Conservation (phyloP, 1,140 invertebrate species). For the Anagrus nilaparvatae region DNA sequence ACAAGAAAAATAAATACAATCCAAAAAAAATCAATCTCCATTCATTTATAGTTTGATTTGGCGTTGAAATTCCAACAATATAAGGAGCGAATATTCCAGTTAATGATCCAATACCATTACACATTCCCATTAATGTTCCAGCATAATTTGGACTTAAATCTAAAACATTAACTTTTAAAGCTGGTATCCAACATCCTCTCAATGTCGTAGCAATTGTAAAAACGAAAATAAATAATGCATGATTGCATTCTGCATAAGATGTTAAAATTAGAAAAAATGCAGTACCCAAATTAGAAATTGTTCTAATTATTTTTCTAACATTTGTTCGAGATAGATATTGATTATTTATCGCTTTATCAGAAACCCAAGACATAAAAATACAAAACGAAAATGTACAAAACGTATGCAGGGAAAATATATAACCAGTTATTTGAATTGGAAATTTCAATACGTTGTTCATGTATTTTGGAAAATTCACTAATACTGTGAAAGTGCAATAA, state of each 20-base stretch:
- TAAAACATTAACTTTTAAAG: slow-evolving; percentile 67
- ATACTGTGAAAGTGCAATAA: slow-evolving; percentile 89
- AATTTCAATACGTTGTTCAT: slow-evolving; percentile 80
- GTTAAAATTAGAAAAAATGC: slow-evolving; percentile 70
- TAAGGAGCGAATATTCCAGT: slow-evolving; percentile 71
- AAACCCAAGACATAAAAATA: slow-evolving; percentile 51
- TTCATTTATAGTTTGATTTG: slow-evolving; percentile 56
- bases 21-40: slow-evolving; percentile 73
- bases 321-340: slow-evolving; percentile 46
- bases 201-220: slow-evolving; percentile 61
- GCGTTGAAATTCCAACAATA: slow-evolving; percentile 64
- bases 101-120: slow-evolving; percentile 72
- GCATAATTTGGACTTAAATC: slow-evolving; percentile 75
- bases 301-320: slow-evolving; percentile 61
- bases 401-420: slow-evolving; percentile 58
- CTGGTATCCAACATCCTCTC: slow-evolving; percentile 64
- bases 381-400: slow-evolving; percentile 62
- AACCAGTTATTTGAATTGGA: slow-evolving; percentile 58
- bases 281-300: slow-evolving; percentile 55
- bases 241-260: slow-evolving; percentile 64
- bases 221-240: slow-evolving; percentile 28
- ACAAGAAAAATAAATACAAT: too few relatives aligned
- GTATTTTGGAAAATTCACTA: slow-evolving; percentile 86
- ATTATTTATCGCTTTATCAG: slow-evolving; percentile 54
- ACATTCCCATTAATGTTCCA: slow-evolving; percentile 70